A percentile compares a stretch with the other conserved stretches of the same genome.
Evolutionary conservation across 2,888 invertebrate genomes (phyloP).

Genomic region (Lordiphosa andalusiaca): DNA sequence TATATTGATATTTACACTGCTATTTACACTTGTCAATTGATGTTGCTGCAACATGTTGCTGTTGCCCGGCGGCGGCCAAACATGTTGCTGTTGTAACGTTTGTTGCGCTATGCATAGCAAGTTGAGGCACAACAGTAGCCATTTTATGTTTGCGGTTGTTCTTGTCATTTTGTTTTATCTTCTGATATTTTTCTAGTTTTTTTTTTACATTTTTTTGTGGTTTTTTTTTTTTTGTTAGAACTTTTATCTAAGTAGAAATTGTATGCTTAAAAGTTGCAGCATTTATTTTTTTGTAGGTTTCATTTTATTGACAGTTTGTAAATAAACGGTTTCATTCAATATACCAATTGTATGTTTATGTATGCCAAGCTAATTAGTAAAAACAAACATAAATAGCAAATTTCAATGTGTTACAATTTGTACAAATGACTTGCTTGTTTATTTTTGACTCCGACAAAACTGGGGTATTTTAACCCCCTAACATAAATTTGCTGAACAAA

Average conservation of each 20-base stretch:
- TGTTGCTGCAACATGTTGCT: constrained; percentile 65
- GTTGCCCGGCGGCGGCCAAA: constrained; percentile 17
- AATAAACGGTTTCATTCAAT: constrained; percentile 53
- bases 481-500: constrained; percentile 54
- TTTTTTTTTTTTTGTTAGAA: constrained; percentile 11
- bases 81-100: constrained; percentile 46
- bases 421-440: constrained; percentile 39
- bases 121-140: constrained; percentile 59
- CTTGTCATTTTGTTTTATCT: constrained; percentile 61
- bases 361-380: constrained; percentile 34
- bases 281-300: constrained; percentile 15
- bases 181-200: constrained; percentile 43
- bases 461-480: background rate
- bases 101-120: constrained; percentile 58
- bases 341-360: constrained; percentile 10
- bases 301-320: constrained; percentile 57
- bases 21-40: constrained; percentile 64
- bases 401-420: constrained; percentile 50
- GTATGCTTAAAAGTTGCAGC: constrained; percentile 4
- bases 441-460: constrained; percentile 28
- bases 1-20: constrained; percentile 72
- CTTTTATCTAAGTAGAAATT: background rate
- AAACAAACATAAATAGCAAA: constrained; percentile 38
- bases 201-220: constrained; percentile 40
- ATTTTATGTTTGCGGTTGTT: constrained; percentile 26